Conservation (phyloP, 2,113 vertebrate species). For the Parotia lawesii region DNA sequence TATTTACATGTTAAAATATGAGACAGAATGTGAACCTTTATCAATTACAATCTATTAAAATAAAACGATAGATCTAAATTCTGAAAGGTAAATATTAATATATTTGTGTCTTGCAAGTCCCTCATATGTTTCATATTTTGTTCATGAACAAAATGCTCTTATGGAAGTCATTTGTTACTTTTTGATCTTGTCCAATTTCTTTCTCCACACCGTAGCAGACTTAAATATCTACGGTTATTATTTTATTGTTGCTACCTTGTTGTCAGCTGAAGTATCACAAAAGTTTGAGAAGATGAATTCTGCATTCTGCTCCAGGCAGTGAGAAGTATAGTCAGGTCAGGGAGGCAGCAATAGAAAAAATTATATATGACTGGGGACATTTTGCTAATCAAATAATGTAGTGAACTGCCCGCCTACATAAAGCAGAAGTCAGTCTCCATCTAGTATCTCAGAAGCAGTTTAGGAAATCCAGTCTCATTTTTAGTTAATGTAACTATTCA, state of each 20-base stretch:
- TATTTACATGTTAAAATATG: not conserved
- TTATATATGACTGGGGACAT: not conserved
- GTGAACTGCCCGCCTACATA: fast-evolving
- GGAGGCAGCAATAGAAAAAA: not conserved
- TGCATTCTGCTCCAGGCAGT: not conserved
- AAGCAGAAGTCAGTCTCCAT: not conserved
- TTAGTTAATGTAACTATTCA: not conserved
- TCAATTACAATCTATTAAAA: not conserved
- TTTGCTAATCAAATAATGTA: not conserved
- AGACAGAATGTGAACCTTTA: not conserved
- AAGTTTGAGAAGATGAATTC: not conserved
- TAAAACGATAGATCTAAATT: not conserved
- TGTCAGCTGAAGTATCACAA: not conserved
- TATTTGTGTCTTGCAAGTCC: not conserved
- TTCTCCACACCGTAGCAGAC: not conserved
- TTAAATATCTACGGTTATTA: not conserved
- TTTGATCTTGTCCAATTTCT: not conserved
- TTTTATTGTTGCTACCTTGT: not conserved
- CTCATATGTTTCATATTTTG: not conserved
- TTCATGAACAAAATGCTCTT: not conserved
- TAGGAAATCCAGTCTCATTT: not conserved
- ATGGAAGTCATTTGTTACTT: not conserved
- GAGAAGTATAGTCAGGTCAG: not conserved
- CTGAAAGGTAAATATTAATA: not conserved
- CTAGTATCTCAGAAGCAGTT: not conserved